Evolutionary conservation across 37 sponge, comb jelly and placozoan genomes (phyloP).

Genomic region (Eunapius fragilis): DNA sequence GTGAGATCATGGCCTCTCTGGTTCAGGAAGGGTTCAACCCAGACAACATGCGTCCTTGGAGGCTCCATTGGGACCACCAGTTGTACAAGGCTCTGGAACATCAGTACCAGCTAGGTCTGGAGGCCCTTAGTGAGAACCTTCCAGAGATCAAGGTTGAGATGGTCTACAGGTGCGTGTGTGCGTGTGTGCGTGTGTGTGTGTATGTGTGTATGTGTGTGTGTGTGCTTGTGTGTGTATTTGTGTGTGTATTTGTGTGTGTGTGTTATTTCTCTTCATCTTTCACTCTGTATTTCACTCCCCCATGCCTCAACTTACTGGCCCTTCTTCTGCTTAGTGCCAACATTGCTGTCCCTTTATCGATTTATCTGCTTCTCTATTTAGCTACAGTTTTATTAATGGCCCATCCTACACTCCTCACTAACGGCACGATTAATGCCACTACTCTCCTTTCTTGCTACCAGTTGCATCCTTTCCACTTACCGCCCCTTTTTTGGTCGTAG

Average conservation of each 20-base stretch:
- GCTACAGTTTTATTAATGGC: too few relatives aligned
- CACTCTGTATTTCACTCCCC: too few relatives aligned
- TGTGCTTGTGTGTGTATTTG: background rate
- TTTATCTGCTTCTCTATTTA: too few relatives aligned
- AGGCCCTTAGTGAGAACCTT: constrained; percentile 89
- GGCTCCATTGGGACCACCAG: constrained; percentile 96
- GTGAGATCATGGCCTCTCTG: constrained; percentile 83
- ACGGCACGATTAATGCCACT: too few relatives aligned
- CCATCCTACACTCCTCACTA: too few relatives aligned
- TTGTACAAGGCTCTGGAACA: constrained; percentile 98
- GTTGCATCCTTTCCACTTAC: background rate
- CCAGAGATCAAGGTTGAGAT: constrained; percentile 98
- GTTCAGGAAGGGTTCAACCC: constrained; percentile 84
- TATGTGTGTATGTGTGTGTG: too few relatives aligned
- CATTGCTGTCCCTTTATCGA: too few relatives aligned
- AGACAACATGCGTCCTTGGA: constrained; percentile 90
- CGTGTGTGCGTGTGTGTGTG: too few relatives aligned
- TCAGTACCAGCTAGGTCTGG: constrained; percentile 96
- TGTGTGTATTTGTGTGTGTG: background rate
- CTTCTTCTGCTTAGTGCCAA: constrained; percentile 26
- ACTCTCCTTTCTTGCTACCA: too few relatives aligned
- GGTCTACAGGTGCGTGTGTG: constrained; percentile 69
- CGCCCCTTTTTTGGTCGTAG: background rate
- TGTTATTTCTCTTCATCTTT: background rate
- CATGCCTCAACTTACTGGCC: background rate